phyloP scores from a whole-genome alignment of 2,113 vertebrate genomes.

The Irena cyanogastra region DNA sequence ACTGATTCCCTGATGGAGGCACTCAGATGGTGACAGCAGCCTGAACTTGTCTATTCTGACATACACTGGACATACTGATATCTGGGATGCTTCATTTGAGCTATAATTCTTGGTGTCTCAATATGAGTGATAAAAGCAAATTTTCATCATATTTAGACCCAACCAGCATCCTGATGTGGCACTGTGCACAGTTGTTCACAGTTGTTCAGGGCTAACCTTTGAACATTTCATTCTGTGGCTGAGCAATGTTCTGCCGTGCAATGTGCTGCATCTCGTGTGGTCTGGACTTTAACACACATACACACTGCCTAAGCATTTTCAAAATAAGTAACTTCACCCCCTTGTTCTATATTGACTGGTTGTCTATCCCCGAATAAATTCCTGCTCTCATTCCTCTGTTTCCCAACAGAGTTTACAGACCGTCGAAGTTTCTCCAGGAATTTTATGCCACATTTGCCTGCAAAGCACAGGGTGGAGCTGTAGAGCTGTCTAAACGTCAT shows the following conservation, averaged over 20 bases:
- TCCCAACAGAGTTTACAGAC: background rate
- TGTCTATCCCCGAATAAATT: background rate
- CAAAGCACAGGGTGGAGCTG: slow-evolving; percentile 23
- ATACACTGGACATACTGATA: background rate
- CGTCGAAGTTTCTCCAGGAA: background rate
- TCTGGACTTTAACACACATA: background rate
- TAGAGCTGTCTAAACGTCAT: background rate
- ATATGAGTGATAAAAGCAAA: background rate
- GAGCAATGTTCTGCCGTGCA: background rate
- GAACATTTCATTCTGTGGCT: background rate
- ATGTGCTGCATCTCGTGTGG: background rate
- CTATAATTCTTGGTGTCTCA: background rate
- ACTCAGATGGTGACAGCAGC: background rate
- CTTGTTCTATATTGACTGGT: background rate
- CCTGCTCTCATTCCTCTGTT: background rate
- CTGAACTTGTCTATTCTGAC: background rate
- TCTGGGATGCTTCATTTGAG: background rate
- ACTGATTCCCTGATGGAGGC: background rate
- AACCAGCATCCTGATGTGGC: background rate
- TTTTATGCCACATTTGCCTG: background rate
- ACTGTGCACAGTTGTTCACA: background rate
- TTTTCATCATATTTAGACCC: background rate
- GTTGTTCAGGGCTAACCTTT: background rate
- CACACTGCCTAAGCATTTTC: background rate
- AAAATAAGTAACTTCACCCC: background rate